A percentile compares a stretch with the other conserved stretches of the same genome.
Evolutionary conservation across 2,113 vertebrate genomes (phyloP).

Genomic region (Leptosomus discolor): DNA sequence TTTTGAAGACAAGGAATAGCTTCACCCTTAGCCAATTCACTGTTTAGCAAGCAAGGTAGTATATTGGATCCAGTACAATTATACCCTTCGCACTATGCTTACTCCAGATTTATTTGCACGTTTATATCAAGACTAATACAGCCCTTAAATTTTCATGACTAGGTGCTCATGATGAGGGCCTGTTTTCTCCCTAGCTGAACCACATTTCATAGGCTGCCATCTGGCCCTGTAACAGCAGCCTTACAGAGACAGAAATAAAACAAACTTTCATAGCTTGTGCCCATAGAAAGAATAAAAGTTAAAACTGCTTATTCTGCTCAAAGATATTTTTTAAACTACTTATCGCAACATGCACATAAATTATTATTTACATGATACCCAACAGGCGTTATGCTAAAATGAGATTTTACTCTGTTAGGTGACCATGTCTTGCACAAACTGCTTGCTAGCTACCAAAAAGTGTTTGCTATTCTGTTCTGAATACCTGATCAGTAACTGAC

Average conservation of each 20-base stretch:
- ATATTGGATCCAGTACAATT: neutral
- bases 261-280: neutral
- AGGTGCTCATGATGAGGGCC: neutral
- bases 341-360: neutral
- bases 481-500: neutral
- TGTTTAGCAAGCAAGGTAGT: neutral
- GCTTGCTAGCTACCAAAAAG: neutral
- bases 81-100: neutral
- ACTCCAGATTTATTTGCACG: neutral
- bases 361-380: neutral
- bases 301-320: neutral
- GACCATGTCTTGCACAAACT: neutral
- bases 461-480: neutral
- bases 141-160: neutral
- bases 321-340: conserved; percentile 20
- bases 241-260: neutral
- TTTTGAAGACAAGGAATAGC: neutral
- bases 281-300: neutral
- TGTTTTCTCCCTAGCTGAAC: neutral
- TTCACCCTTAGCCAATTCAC: neutral
- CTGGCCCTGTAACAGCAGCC: neutral
- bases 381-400: neutral
- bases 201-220: conserved; percentile 4
- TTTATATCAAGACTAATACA: neutral
- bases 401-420: neutral